These are phyloP conservation scores for Zelleria hepariella DNA, from an alignment of 2,888 invertebrate species.

Conservation along the genomic window DNA sequence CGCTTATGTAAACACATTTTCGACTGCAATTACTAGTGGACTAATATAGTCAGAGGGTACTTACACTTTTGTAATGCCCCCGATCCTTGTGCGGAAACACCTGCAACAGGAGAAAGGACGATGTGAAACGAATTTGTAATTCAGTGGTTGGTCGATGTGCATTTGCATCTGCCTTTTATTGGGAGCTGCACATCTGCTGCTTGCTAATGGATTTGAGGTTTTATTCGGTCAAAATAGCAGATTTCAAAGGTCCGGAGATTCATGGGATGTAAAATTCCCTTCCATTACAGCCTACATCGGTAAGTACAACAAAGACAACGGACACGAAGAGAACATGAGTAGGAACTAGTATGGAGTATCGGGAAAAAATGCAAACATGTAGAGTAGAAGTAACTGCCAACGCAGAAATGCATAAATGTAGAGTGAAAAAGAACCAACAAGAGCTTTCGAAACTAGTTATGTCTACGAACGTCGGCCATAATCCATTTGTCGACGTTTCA, in stretches of 20 bases:
- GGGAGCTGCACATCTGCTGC: not conserved
- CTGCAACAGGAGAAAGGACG: slow-evolving; percentile 29
- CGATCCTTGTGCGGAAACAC: slow-evolving; percentile 22
- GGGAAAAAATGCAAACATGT: too few species aligned
- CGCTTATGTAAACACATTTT: not conserved
- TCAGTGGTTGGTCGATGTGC: not conserved
- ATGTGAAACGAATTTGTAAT: not conserved
- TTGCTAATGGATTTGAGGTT: too few species aligned
- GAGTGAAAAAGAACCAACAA: not conserved
- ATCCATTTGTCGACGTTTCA: slow-evolving; percentile 1
- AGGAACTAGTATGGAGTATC: too few species aligned
- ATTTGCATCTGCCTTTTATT: not conserved
- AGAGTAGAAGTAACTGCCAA: not conserved
- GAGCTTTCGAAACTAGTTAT: not conserved
- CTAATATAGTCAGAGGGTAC: slow-evolving; percentile 19
- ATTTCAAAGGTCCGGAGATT: too few species aligned
- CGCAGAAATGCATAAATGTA: not conserved
- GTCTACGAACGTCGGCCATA: not conserved
- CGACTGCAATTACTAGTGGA: not conserved
- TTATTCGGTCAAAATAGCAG: too few species aligned
- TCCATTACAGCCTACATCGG: too few species aligned
- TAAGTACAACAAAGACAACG: too few species aligned
- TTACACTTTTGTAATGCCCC: slow-evolving; percentile 45
- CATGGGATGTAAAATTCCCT: too few species aligned
- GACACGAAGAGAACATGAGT: too few species aligned